Base-by-base conservation (phyloP, 2,113 vertebrate species). In the Perognathus longimembris region DNA sequence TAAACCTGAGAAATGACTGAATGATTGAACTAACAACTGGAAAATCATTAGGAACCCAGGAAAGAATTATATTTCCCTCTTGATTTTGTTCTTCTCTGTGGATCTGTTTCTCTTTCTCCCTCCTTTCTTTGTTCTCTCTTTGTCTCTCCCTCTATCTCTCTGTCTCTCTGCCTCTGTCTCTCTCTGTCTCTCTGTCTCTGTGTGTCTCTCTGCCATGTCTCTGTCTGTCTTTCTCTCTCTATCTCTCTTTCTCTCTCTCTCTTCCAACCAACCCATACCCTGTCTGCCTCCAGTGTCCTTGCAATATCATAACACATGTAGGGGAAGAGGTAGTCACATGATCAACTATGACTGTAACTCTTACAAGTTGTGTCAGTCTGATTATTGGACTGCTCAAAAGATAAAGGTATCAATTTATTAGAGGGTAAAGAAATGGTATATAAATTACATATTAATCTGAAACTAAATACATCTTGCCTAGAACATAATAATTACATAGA, bases 381-480 rank as follows among this genome's bases (percentile, higher is more conserved):
- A 18, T 61, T 79, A 30, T 26, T 45, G 11, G 24, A 76, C 17
- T 20, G 30, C 54, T 75, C 61, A 79, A 85, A 90, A 83, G n/a
- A 20, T 76, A 21, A 38, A 24, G 24, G 69, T 57, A 78, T 38
- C 45, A 81, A 85, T 42, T 26, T 82, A 54, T 12, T 81, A 8
- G 20, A 89, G 34, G 7, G 45, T 80, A 3, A 73, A 21, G 18
- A 85, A 85, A 94, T 67, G 14, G 20, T 30, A 75, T n/a, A 85
- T 77, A 75, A 78, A 96, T 71, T 75, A 79, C 1, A n/a, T 73
- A 83, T 71, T 71, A 34, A 15, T 54, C 54, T 70, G 69, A 86
- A 88, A 82, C 36, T 88, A 84, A 90, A 36, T 61, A 63, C 54
- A 64, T 80, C 22, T 83, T 12, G 30, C 45, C 76, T 90, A 64